Base-by-base conservation (phyloP, 2,888 invertebrate genomes). In the Aphodius granarius region DNA sequence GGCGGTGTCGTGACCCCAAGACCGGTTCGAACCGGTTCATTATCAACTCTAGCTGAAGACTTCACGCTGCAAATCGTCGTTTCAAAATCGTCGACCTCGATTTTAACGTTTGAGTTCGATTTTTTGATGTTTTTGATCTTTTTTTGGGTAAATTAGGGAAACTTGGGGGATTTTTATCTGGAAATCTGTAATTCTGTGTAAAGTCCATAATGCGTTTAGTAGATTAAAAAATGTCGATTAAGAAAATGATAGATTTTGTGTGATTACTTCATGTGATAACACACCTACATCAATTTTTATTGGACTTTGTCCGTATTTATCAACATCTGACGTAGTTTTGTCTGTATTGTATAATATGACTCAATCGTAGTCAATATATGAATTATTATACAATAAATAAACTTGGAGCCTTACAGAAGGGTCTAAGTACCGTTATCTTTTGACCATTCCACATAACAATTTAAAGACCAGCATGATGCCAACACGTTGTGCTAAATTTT, bases 1-100 rank as follows among this genome's bases (percentile, higher is more conserved):
- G 77, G 80, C 81, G 82, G 82, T 82, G 80, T 81, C 82, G 82
- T 79, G 85, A 84, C 85, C 85, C 81, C 77, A 63, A 68, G 84
- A 83, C 85, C 79, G 81, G 85, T 83, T 85, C 79, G 71, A 80
- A 84, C 82, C 80, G 83, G 85, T 77, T 82, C 65, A 43, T 77
- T 78, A 73, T 73, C 76, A 78, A 75, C 77, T 3, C 43, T 77
- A 15, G 72, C 21, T 68, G 68, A 68, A 23, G 72, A 19, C 72
- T 63, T 23, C 19, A 13, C 43, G 3, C 43, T 43, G 43, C 43
- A 43, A 43, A 43, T 1, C 43, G 13, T 43, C 43, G 43, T 43
- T 43, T 43, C 43, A 43, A 43, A 43, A 43, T 43, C 43, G 15
- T 9, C 20, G 19, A 23, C 43, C 19, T 72, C 15, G 43, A 72